Evolutionary conservation across 2,888 invertebrate genomes (phyloP), one percentile per base, ranked within the genome.

Genomic region (Pardosa pseudoannulata): DNA sequence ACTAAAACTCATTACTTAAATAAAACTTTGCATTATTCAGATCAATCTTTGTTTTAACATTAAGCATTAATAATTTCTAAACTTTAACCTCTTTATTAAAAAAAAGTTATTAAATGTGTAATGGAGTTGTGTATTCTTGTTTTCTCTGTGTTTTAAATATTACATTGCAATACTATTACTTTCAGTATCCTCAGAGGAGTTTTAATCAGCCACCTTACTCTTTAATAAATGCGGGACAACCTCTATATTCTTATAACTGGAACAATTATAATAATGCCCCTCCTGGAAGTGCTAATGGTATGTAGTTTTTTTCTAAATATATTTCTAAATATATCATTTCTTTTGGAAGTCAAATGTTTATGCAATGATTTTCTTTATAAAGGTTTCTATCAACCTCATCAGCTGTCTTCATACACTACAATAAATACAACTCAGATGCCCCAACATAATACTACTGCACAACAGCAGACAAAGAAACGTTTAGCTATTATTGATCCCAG

Each of bases 401-500:
- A 28, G 0, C 64, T 80, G 29, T 50, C 79, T 1, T 65, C 32
- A 16, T 80, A 23, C 28, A 73, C 72, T 27, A 27, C 79, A 1
- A 64, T 79, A 16, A 39, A 46, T 3, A 29, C 72, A 31, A 65
- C 64, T 56, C 64, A 62, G 0, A 67, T 19, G 11, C 71, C 70
- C 31, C 82, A 70, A n/a, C 75, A 39, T 9, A 32, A 31, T 7
- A 19, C 65, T 16, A 65, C 13, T 16, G 19, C 32, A 6, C 65
- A 32, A 11, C 64, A 29, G 16, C 27, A 28, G n/a, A 65, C 71
- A 31, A 72, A 64, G 23, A 76, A 23, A 23, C 50, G 72, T 2
- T 28, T 83, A 6, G 31, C 67, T 16, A 78, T 83, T 29, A 78
- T 83, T 56, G 73, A 83, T 65, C 83, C 83, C 13, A 31, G 11